A percentile compares a stretch with the other conserved stretches of the same genome.
These are phyloP conservation scores for Oceanodroma leucorhoa DNA, from an alignment of 2,797 vertebrate genomes.

Conservation along the genomic window DNA sequence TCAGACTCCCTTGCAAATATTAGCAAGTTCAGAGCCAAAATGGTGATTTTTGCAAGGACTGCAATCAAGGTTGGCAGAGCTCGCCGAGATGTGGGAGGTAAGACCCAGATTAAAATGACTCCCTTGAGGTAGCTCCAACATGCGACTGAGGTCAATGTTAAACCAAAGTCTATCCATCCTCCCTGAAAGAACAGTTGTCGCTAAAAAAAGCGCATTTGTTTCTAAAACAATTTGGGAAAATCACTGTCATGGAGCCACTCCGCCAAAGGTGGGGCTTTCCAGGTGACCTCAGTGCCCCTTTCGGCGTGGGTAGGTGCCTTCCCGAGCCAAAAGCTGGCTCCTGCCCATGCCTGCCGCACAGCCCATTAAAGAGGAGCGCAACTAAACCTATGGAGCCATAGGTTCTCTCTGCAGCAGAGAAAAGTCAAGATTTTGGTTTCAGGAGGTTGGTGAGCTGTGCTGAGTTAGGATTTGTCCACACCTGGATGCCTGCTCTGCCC, in stretches of 20 bases:
- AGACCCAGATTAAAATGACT: background rate
- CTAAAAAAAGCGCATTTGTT: background rate
- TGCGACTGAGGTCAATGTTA: background rate
- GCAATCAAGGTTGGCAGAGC: background rate
- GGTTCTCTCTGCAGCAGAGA: background rate
- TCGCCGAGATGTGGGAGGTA: rapidly evolving
- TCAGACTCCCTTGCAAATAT: background rate
- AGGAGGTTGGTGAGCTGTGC: background rate
- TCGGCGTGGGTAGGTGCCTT: background rate
- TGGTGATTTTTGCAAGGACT: background rate
- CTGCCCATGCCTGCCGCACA: background rate
- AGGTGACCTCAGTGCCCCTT: background rate
- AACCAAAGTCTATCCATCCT: background rate
- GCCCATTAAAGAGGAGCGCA: rapidly evolving
- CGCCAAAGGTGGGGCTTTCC: background rate
- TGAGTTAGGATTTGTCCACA: background rate
- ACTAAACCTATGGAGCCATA: background rate
- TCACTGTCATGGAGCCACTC: background rate
- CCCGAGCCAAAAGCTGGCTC: background rate
- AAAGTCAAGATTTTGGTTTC: background rate
- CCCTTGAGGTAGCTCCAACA: rapidly evolving
- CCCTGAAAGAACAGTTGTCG: background rate
- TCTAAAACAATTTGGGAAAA: background rate
- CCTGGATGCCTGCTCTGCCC: background rate
- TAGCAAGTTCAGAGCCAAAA: background rate